Evolutionary conservation across 2,888 invertebrate genomes (phyloP).

Genomic region (Acronicta leporina): DNA sequence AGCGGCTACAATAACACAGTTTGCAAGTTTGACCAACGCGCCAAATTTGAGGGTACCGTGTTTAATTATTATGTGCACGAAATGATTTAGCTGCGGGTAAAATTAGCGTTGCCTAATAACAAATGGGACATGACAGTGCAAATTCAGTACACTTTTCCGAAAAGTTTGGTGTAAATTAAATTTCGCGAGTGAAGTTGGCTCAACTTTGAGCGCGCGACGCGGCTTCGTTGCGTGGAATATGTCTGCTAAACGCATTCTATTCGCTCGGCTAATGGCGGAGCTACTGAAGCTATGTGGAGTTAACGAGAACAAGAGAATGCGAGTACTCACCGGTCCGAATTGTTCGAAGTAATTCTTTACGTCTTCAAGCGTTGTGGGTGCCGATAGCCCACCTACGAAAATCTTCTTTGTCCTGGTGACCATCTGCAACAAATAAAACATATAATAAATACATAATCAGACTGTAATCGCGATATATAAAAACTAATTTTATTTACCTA

Average conservation of each 20-base stretch:
- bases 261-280: conserved; percentile 40
- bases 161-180: conserved; percentile 80
- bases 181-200: conserved; percentile 72
- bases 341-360: conserved; percentile 99
- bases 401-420: conserved; percentile 99
- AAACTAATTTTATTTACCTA: too few relatives aligned
- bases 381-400: conserved; percentile 99
- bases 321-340: conserved; percentile 98
- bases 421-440: conserved; percentile 93
- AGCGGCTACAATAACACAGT: conserved; percentile 66
- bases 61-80: conserved; percentile 75
- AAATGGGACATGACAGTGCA: conserved; percentile 78
- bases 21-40: conserved; percentile 71
- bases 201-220: conserved; percentile 69
- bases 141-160: conserved; percentile 77
- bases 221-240: conserved; percentile 69
- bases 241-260: conserved; percentile 44
- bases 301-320: conserved; percentile 20
- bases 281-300: conserved; percentile 9
- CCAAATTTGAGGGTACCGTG: conserved; percentile 70
- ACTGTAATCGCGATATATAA: too few relatives aligned
- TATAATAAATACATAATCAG: conserved; percentile 15
- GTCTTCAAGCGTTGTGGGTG: conserved; percentile 99
- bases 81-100: conserved; percentile 73
- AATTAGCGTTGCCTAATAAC: conserved; percentile 77